Conservation (phyloP, 2,888 invertebrate species). For the Eupeodes latifasciatus region DNA sequence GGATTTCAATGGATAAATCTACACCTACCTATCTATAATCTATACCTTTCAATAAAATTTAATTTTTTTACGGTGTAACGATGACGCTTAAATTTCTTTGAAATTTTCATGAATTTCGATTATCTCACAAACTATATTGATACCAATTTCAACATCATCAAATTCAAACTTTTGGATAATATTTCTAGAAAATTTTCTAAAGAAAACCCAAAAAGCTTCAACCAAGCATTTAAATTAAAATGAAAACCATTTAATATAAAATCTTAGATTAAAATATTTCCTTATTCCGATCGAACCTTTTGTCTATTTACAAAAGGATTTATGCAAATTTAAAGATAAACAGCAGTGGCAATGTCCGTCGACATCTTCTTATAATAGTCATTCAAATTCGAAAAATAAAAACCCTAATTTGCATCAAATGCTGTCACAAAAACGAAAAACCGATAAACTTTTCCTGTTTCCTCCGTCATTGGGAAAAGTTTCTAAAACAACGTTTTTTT, state of each 20-base stretch:
- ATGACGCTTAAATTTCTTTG: no score
- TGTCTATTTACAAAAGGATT: not conserved
- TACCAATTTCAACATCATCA: no score
- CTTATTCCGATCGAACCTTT: not conserved
- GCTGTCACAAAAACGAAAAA: conserved; percentile 17
- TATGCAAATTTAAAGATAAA: conserved; percentile 8
- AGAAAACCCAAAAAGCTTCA: not conserved
- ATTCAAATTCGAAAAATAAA: not conserved
- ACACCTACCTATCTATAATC: no score
- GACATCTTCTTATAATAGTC: not conserved
- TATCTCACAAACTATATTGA: no score
- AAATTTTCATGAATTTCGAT: no score
- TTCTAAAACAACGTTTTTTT: conserved; percentile 27
- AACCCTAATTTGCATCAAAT: conserved; percentile 29
- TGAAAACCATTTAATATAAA: not conserved
- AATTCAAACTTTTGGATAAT: no score
- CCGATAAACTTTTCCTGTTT: conserved; percentile 9
- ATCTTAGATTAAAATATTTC: not conserved
- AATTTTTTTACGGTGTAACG: no score
- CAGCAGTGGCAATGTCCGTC: not conserved
- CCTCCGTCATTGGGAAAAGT: not conserved
- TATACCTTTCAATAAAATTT: no score
- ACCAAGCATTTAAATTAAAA: not conserved
- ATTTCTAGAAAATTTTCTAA: no score
- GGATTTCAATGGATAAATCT: no score